Percentiles rank a stretch among this genome's conserved stretches.
phyloP scores from a whole-genome alignment of 2,888 invertebrate genomes.

The Chaetogeoica ovagalla region DNA sequence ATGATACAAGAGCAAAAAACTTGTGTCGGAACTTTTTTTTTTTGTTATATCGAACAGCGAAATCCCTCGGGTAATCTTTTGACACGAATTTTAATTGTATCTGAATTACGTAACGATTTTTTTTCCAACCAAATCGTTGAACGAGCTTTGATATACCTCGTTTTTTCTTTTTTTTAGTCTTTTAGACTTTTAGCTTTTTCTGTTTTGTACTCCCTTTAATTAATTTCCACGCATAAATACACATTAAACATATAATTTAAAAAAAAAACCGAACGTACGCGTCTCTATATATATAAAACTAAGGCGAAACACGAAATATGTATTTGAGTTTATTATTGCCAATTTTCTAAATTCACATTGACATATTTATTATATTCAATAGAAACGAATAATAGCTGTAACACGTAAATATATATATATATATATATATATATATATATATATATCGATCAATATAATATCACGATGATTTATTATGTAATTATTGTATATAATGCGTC shows the following conservation, averaged over 20 bases:
- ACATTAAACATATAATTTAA: background rate
- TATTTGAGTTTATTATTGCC: too few relatives aligned
- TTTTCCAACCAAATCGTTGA: slow-evolving; percentile 10
- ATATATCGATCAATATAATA: too few relatives aligned
- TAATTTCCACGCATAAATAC: background rate
- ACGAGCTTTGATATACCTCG: background rate
- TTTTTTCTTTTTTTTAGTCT: background rate
- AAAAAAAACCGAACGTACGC: too few relatives aligned
- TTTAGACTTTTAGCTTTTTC: background rate
- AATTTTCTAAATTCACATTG: too few relatives aligned
- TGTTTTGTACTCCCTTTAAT: background rate
- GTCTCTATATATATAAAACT: too few relatives aligned
- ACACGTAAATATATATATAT: too few relatives aligned
- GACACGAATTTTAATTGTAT: slow-evolving; percentile 16
- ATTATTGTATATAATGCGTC: too few relatives aligned
- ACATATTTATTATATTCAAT: too few relatives aligned
- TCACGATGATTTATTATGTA: too few relatives aligned
- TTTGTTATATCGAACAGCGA: background rate
- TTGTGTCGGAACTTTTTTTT: background rate
- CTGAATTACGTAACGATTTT: background rate
- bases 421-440: too few relatives aligned
- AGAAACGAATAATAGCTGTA: too few relatives aligned
- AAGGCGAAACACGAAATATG: too few relatives aligned
- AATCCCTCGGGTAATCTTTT: slow-evolving; percentile 12
- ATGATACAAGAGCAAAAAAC: background rate